Evolutionary conservation across 2,797 vertebrate genomes (phyloP), one percentile per base, ranked within the genome.

Genomic region (Chiroxiphia lanceolata): DNA sequence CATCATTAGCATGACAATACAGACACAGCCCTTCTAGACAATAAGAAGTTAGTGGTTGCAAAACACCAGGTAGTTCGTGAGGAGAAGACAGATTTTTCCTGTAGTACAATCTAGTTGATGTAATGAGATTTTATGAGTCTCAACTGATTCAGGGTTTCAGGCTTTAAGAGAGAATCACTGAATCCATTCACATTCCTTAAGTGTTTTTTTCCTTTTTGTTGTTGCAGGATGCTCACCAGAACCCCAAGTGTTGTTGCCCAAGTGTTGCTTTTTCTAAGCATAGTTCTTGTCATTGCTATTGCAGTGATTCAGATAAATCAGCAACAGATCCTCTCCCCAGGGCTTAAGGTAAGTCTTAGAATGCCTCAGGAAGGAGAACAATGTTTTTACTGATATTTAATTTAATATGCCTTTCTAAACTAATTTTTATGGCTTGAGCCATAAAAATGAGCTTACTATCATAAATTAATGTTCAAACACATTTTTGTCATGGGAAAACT

Each of bases 211-310:
- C 36, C 59, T 15, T 50, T 94, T 86, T 90, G 22, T 93, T 93
- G 36, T 94, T 92, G 86, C 92, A 97, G 95, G 89, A 97, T 98
- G 90, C 97, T 98, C 74, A 98, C 98, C 90, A 98, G 98, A 96
- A 98, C 98, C 54, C 97, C 98, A 15, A 96, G 98, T 89, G 94
- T 98, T 60, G 56, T 96, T 53, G 98, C 99, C 54, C 78, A 98
- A 53, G 94, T 98, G 47, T 97, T 99, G 88, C 97, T 99, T 75
- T 85, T 99, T 80, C 95, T 98, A 69, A 99, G 99, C 53, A 82
- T 99, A 36, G 98, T 98, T n/a, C 98, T 99, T 67, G 98, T 99
- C 23, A 95, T 99, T 87, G 93, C 98, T 38, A 97, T 99, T 85
- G 97, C 98, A 4, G 95, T 99, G 83, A 97, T 99, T 95, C 99